Evolutionary conservation across 1,140 invertebrate species (phyloP), one percentile per base, ranked within the genome.

Genomic region (Brevipalpus yothersi): DNA sequence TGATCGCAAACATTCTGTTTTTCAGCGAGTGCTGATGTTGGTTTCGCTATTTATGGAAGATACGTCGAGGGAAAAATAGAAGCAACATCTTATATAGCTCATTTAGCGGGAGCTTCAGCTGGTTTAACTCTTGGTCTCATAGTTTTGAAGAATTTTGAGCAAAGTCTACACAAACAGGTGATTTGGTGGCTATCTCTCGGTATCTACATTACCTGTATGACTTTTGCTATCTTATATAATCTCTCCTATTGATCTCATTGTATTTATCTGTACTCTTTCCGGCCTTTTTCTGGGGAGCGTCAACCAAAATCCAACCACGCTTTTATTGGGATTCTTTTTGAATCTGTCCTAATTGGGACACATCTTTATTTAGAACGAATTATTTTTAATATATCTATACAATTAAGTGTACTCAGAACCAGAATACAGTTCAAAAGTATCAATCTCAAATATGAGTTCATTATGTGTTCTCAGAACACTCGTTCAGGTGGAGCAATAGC

Each of bases 211-310:
- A 84, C 86, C 0, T 91, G 87, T 71, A 89, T 85, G 4, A 78
- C 91, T 17, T 92, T 94, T 72, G 88, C 89, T 53, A 76, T 95
- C 53, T 78, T 91, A 62, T 94, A 87, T 78, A 94, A 94, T 72
- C 69, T 89, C 21, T 40, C 12, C 56, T 15, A 39, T 40, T 53
- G 53, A 53, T 31, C 31, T 31, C 31, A 31, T 5, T 31, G 31
- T 31, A 31, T 31, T 31, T 31, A 31, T 31, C 31, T 31, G 2
- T 2, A 31, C 31, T 31, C 31, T 31, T 31, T 31, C 31, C 31
- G 31, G 31, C 2, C 2, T 31, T 31, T 31, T 31, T 31, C 31
- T 31, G 31, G 31, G 31, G 5, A 31, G 31, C 2, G 2, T 31
- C 31, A 31, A 31, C 5, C 31, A 31, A 31, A 31, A 31, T 31